phyloP scores from a whole-genome alignment of 2,888 invertebrate genomes.

The Heliconius charithonia region DNA sequence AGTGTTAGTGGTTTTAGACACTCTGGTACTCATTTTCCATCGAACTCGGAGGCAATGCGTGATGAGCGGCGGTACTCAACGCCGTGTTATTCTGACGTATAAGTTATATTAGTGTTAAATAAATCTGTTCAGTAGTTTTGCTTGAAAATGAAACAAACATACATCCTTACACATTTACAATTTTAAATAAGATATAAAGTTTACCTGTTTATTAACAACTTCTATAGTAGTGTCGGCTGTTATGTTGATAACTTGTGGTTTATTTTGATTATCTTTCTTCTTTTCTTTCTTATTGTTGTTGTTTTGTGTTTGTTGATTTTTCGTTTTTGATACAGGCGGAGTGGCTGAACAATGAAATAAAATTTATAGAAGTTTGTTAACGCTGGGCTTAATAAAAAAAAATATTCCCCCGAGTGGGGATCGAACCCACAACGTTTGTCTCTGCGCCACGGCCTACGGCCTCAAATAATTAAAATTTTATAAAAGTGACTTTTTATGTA shows the following conservation, averaged over 20 bases:
- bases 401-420: neutral
- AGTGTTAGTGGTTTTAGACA: too few species aligned
- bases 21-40: too few species aligned
- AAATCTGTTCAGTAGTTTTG: too few species aligned
- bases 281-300: slow-evolving; percentile 56
- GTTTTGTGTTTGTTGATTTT: slow-evolving; percentile 32
- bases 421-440: neutral
- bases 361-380: neutral
- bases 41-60: too few species aligned
- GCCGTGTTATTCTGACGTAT: too few species aligned
- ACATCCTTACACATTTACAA: too few species aligned
- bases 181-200: too few species aligned
- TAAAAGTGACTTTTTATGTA: too few species aligned
- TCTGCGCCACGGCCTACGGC: neutral
- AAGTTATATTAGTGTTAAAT: too few species aligned
- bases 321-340: slow-evolving; percentile 45
- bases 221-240: slow-evolving; percentile 72
- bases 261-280: slow-evolving; percentile 51
- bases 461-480: neutral
- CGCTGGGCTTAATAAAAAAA: neutral
- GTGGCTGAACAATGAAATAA: slow-evolving; percentile 33
- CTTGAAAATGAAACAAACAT: too few species aligned
- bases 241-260: slow-evolving; percentile 61
- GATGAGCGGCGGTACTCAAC: too few species aligned
- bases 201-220: slow-evolving; percentile 60